A percentile compares a stretch with the other conserved stretches of the same genome.
Evolutionary conservation across 2,113 vertebrate species (phyloP).

Genomic region (Zosterops pallidus): DNA sequence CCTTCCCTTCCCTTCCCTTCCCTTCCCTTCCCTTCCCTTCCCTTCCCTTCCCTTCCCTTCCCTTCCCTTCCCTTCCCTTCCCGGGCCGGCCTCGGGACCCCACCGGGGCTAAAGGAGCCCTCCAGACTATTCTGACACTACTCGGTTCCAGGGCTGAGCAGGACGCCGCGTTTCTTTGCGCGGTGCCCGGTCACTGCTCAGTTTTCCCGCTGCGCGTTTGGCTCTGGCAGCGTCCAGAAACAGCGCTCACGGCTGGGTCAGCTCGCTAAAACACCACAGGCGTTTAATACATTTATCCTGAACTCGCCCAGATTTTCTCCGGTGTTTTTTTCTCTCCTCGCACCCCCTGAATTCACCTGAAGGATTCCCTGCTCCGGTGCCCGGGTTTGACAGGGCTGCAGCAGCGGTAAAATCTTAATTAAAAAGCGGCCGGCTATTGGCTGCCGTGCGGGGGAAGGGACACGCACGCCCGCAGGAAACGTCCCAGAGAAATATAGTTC

Average conservation of each 20-base stretch:
- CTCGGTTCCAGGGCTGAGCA: background rate
- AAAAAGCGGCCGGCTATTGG: conserved; percentile 22
- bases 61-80: no score
- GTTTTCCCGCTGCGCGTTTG: background rate
- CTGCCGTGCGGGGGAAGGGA: background rate
- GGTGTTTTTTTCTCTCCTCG: background rate
- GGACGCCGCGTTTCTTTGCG: background rate
- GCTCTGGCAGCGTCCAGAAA: background rate
- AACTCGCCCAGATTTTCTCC: background rate
- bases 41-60: no score
- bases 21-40: no score
- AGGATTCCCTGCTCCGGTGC: background rate
- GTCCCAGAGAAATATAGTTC: conserved; percentile 67
- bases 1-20: no score
- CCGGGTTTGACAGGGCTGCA: background rate
- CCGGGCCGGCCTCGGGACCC: no score
- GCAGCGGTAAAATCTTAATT: conserved; percentile 39
- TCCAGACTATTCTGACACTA: background rate
- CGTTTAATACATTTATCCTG: background rate
- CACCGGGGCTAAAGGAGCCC: background rate
- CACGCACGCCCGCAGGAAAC: background rate
- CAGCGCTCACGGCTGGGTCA: background rate
- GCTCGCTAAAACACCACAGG: background rate
- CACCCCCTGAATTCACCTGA: background rate
- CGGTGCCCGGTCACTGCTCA: background rate